These are phyloP conservation scores for Drosophila ananassae DNA, from an alignment of 1,140 invertebrate genomes.

Conservation along the genomic window DNA sequence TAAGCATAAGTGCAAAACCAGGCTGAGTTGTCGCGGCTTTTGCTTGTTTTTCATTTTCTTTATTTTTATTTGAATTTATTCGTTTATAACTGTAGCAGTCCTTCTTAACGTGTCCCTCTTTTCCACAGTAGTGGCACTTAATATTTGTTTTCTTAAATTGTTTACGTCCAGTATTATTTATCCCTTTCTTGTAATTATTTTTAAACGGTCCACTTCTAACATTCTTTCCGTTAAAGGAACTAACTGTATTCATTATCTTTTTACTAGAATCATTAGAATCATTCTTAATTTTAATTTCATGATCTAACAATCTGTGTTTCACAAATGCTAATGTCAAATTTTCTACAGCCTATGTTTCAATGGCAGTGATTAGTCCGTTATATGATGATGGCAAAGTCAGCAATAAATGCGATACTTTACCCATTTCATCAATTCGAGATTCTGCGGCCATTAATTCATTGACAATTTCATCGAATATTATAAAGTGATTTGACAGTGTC, in stretches of 20 bases:
- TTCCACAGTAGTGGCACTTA: slow-evolving; percentile 4
- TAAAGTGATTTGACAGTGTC: slow-evolving; percentile 63
- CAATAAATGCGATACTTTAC: slow-evolving; percentile 80
- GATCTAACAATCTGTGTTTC: slow-evolving; percentile 79
- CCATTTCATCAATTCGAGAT: slow-evolving; percentile 77
- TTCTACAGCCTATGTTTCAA: slow-evolving; percentile 82
- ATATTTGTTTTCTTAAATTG: no score
- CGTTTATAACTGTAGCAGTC: background rate
- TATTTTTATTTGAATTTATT: background rate
- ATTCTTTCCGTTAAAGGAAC: background rate
- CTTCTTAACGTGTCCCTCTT: background rate
- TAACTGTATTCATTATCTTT: slow-evolving; percentile 37
- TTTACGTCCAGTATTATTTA: background rate
- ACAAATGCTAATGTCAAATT: slow-evolving; percentile 77
- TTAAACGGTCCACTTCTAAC: slow-evolving; percentile 1
- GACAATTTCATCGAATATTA: slow-evolving; percentile 77
- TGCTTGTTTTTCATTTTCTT: slow-evolving; percentile 11
- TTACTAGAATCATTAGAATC: slow-evolving; percentile 57
- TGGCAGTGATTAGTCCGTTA: slow-evolving; percentile 80
- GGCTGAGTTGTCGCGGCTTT: background rate
- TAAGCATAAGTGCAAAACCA: slow-evolving; percentile 5
- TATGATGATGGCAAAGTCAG: slow-evolving; percentile 75
- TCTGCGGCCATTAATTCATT: slow-evolving; percentile 76
- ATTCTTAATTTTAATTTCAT: slow-evolving; percentile 79
- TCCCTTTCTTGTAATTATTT: background rate